Evolutionary conservation across 2,797 vertebrate genomes (phyloP).

Genomic region (Mus caroli): DNA sequence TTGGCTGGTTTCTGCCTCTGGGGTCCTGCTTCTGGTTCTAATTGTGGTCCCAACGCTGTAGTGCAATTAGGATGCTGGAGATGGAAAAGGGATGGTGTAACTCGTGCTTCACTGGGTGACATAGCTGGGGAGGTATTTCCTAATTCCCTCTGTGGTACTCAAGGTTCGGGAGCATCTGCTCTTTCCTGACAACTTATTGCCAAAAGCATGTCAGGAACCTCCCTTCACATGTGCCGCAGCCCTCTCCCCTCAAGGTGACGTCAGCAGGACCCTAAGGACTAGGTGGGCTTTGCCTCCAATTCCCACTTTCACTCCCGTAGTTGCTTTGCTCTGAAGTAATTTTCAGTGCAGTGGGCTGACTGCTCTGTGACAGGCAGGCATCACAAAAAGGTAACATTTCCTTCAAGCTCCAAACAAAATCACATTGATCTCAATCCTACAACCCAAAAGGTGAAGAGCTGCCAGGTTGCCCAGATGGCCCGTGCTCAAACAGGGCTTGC

Average conservation of each 20-base stretch:
- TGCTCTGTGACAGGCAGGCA: not conserved
- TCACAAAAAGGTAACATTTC: not conserved
- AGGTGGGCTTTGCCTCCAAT: not conserved
- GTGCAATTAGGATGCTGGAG: constrained; percentile 65
- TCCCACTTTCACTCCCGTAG: not conserved
- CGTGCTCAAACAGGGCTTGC: not conserved
- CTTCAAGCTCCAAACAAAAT: not conserved
- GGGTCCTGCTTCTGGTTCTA: constrained; percentile 75
- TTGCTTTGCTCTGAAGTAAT: not conserved
- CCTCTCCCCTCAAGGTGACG: not conserved
- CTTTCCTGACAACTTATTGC: not conserved
- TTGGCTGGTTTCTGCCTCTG: constrained; percentile 66
- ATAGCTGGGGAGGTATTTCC: constrained; percentile 67
- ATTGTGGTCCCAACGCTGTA: constrained; percentile 73
- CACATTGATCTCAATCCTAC: not conserved
- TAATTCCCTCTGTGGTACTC: constrained; percentile 60
- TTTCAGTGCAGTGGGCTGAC: not conserved
- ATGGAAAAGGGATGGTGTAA: constrained; percentile 76
- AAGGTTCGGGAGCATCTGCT: constrained; percentile 40
- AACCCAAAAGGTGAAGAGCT: not conserved
- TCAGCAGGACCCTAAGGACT: not conserved
- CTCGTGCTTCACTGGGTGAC: constrained; percentile 72
- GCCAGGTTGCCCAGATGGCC: not conserved
- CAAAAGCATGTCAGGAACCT: constrained; percentile 16
- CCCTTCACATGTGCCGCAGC: not conserved